Conservation (phyloP, 1,140 invertebrate species). For the Berghia stephanieae region DNA sequence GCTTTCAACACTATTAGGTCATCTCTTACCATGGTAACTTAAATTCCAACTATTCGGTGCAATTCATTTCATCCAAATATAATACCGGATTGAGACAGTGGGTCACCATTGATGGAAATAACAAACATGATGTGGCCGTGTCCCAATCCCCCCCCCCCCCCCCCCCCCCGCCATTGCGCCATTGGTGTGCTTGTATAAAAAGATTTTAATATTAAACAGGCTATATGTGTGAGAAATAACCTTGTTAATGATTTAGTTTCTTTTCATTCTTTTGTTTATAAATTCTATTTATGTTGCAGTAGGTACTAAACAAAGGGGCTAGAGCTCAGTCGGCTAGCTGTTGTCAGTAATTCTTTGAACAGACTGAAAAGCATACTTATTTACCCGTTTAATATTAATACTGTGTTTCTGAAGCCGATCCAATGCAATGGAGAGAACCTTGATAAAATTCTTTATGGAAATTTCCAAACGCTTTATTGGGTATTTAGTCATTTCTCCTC, state of each 20-base stretch:
- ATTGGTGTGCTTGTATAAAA: no score
- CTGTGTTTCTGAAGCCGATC: slow-evolving; percentile 52
- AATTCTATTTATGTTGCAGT: no score
- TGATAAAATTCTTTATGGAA: slow-evolving; percentile 54
- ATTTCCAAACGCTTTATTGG: slow-evolving; percentile 47
- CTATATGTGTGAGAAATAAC: no score
- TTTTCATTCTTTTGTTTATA: no score
- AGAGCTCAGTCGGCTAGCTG: no score
- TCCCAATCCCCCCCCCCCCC: background rate
- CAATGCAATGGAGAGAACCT: slow-evolving; percentile 56
- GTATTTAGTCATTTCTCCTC: slow-evolving; percentile 39
- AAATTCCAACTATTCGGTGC: background rate
- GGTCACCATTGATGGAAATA: background rate
- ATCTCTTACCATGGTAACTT: background rate
- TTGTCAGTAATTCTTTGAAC: no score
- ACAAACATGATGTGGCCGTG: no score
- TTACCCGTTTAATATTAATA: slow-evolving; percentile 54
- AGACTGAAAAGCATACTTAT: no score
- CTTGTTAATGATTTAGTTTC: no score
- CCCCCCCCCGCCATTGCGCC: background rate
- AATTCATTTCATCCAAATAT: background rate
- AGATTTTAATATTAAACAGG: no score
- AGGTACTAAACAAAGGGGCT: no score
- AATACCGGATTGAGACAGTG: background rate
- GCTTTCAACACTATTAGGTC: background rate